phyloP scores from a whole-genome alignment of 1,140 invertebrate species.

The Microplitis mediator region DNA sequence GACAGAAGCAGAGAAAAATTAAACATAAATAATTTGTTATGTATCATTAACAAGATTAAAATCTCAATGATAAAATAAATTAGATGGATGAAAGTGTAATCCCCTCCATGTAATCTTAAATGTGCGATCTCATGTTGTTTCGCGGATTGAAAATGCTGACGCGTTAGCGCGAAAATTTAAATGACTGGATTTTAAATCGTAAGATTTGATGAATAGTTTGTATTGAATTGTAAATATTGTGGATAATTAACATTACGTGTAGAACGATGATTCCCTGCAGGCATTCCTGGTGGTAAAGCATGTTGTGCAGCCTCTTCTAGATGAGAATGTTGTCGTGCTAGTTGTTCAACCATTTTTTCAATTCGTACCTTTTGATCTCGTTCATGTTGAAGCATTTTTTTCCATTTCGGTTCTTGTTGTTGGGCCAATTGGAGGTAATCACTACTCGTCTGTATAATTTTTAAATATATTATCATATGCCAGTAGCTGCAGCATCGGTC shows the following conservation, averaged over 20 bases:
- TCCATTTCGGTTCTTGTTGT: slow-evolving; percentile 87
- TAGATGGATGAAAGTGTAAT: no score
- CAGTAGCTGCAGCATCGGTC: no score
- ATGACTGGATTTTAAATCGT: not conserved
- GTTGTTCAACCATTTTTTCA: slow-evolving; percentile 96
- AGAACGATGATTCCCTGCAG: slow-evolving; percentile 45
- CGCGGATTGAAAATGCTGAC: no score
- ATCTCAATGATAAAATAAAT: no score
- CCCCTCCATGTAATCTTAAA: no score
- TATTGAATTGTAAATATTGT: not conserved
- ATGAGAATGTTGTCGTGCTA: slow-evolving; percentile 94
- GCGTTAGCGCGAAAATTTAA: no score
- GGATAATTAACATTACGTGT: slow-evolving; percentile 52
- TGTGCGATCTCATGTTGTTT: no score
- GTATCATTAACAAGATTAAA: no score
- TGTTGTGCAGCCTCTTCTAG: slow-evolving; percentile 83
- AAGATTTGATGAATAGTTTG: not conserved
- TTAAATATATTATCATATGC: no score
- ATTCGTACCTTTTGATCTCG: slow-evolving; percentile 91
- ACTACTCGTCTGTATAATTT: slow-evolving; percentile 74
- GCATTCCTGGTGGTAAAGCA: slow-evolving; percentile 59
- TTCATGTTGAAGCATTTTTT: slow-evolving; percentile 90
- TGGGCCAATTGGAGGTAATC: slow-evolving; percentile 89
- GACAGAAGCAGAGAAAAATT: no score
- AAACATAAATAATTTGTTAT: no score